Base-by-base conservation (phyloP, 2,797 vertebrate genomes). In the Todus mexicanus region DNA sequence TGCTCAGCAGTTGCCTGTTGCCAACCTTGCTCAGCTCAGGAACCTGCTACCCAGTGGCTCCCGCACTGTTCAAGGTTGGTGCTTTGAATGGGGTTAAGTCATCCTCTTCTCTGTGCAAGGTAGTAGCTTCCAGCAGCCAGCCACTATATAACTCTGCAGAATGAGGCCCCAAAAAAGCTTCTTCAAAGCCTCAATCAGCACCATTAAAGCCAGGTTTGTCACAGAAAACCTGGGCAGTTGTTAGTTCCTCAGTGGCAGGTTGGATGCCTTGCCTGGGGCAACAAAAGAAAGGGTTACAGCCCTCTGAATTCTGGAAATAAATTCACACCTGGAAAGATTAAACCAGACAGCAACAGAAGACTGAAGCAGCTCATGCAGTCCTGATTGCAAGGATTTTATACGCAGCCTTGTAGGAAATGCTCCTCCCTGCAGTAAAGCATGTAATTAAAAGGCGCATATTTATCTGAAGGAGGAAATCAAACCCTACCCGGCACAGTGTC, bases 261-360 rank as follows among this genome's bases (percentile, higher is more conserved):
- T 54, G 40, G 35, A 69, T 3, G 3, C 3, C 0, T 48, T 66
- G 16, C 43, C 19, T 0, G 0, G 14, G 35, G 33, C 31, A 70
- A 68, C 69, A 89, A 40, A 37, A 33, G 27, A 40, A 73, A 81
- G 31, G 17, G 48, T 89, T 74, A 37, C n/a, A 84, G 53, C 17
- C 5, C 25, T 88, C 25, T 2, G 5, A 70, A 68, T 13, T 68
- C 45, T 33, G 2, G 0, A 89, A 82, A 74, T 37, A 57, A 91
- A 89, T 57, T 27, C 38, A n/a, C 60, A 57, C 43, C 43, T 89
- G 64, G 74, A 84, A 71, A 79, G 73, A 48, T 21, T 50, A 70
- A 73, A 45, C 16, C 60, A 60, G 60, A 23, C 23, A 50, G 37
- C 2, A n/a, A 9, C 7, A 19, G 48, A 70, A 45, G n/a, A 23